These are phyloP conservation scores for Drosophila meridiana DNA, from an alignment of 2,888 invertebrate species.

Conservation along the genomic window DNA sequence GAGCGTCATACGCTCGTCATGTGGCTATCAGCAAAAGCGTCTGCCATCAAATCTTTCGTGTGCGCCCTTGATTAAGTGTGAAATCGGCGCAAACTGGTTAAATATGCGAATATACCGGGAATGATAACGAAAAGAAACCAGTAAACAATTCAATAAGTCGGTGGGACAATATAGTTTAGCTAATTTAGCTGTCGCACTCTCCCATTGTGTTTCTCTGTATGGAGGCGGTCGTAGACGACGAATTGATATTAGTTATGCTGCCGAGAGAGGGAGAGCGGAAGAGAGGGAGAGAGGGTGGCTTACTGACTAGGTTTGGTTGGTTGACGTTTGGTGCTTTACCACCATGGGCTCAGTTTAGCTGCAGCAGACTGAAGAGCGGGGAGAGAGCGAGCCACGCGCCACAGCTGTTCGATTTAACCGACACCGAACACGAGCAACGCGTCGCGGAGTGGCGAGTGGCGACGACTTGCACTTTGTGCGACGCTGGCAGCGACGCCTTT, in stretches of 20 bases:
- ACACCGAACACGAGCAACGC: constrained; percentile 9
- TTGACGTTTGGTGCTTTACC: constrained; percentile 15
- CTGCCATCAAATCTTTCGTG: background rate
- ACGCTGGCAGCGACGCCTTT: constrained; percentile 14
- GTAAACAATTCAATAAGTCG: constrained; percentile 32
- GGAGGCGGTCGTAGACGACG: constrained; percentile 12
- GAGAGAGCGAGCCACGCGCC: constrained; percentile 49
- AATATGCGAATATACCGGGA: constrained; percentile 40
- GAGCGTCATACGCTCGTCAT: constrained; percentile 64
- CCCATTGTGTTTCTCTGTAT: constrained; percentile 1
- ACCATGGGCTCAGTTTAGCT: background rate
- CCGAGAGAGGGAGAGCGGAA: background rate
- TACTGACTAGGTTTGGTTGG: background rate
- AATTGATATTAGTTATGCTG: constrained; percentile 29
- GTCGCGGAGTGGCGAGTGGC: background rate
- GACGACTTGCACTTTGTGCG: constrained; percentile 62
- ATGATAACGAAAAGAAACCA: constrained; percentile 33
- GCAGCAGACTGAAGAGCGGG: constrained; percentile 21
- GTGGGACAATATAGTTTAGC: constrained; percentile 43
- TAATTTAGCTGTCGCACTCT: constrained; percentile 23
- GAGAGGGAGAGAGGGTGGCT: background rate
- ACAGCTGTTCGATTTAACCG: constrained; percentile 50
- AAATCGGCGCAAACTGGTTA: constrained; percentile 63
- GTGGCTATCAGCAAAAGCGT: constrained; percentile 60
- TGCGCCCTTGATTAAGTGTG: constrained; percentile 59